Conservation (phyloP, 2,113 vertebrate genomes). For the Embiotoca jacksoni region DNA sequence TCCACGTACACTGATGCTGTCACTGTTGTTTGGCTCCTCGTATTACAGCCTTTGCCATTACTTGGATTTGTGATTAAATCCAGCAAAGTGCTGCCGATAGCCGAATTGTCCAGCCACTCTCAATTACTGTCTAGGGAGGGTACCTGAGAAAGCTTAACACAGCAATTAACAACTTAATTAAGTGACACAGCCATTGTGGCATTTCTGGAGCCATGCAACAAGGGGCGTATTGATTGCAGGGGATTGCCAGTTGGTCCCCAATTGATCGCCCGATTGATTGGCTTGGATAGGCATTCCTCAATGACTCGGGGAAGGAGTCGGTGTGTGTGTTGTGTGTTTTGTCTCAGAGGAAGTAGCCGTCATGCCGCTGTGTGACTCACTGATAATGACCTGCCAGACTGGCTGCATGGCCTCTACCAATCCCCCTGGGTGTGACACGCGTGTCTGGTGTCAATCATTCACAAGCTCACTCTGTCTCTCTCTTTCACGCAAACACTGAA, state of each 20-base stretch:
- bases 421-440: conserved; percentile 65
- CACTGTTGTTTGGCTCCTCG: conserved; percentile 49
- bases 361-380: conserved; percentile 75
- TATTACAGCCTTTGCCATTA: conserved; percentile 61
- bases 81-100: conserved; percentile 81
- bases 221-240: conserved; percentile 83
- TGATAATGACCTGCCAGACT: conserved; percentile 84
- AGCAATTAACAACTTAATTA: conserved; percentile 90
- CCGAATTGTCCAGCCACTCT: conserved; percentile 83
- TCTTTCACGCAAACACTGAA: conserved; percentile 18
- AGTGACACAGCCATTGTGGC: conserved; percentile 84
- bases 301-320: conserved; percentile 61
- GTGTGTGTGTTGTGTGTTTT: conserved; percentile 65
- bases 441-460: conserved; percentile 74
- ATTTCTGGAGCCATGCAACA: conserved; percentile 79
- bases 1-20: conserved; percentile 34
- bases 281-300: conserved; percentile 83
- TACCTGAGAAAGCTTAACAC: conserved; percentile 86
- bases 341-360: conserved; percentile 76
- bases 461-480: conserved; percentile 30
- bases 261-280: conserved; percentile 85
- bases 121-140: conserved; percentile 84
- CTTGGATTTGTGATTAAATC: conserved; percentile 85
- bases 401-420: conserved; percentile 52
- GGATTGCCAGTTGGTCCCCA: conserved; percentile 83